Conservation (phyloP, 2,797 vertebrate genomes). For the Enteromius thamalakanensis region DNA sequence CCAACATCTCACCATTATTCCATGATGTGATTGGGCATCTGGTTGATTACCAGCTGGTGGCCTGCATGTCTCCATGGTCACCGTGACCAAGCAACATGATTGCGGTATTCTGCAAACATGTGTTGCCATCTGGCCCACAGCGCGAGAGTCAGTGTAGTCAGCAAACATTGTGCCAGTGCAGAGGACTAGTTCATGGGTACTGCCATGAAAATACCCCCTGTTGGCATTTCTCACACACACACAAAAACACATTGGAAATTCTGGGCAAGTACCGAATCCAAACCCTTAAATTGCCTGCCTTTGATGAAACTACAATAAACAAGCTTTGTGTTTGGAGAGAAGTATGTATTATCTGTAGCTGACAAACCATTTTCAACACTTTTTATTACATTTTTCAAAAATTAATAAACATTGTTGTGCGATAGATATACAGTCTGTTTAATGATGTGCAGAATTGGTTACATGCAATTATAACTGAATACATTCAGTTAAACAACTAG, state of each 20-base stretch:
- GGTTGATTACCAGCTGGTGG: conserved; percentile 62
- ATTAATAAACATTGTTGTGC: too few relatives aligned
- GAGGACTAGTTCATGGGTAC: conserved; percentile 37
- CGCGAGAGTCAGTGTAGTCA: conserved; percentile 48
- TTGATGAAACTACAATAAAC: not conserved
- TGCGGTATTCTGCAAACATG: conserved; percentile 60
- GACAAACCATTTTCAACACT: not conserved
- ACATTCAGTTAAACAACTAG: not conserved
- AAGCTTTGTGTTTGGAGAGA: not conserved
- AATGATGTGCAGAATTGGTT: not conserved
- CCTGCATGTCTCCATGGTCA: conserved; percentile 56
- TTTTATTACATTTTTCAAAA: not conserved
- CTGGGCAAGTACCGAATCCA: not conserved
- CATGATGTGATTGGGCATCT: conserved; percentile 55
- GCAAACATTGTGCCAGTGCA: conserved; percentile 53
- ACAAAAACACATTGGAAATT: not conserved
- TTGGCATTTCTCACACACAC: conserved; percentile 22
- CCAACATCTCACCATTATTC: conserved; percentile 52
- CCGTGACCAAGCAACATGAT: conserved; percentile 59
- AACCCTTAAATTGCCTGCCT: not conserved
- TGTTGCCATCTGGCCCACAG: conserved; percentile 62
- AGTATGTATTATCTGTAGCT: not conserved
- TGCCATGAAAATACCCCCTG: conserved; percentile 38
- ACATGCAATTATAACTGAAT: not conserved
- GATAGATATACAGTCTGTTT: not conserved